A percentile compares a stretch with the other conserved stretches of the same genome.
Conservation (phyloP, 1,140 invertebrate species). For the Halictus rubicundus region DNA sequence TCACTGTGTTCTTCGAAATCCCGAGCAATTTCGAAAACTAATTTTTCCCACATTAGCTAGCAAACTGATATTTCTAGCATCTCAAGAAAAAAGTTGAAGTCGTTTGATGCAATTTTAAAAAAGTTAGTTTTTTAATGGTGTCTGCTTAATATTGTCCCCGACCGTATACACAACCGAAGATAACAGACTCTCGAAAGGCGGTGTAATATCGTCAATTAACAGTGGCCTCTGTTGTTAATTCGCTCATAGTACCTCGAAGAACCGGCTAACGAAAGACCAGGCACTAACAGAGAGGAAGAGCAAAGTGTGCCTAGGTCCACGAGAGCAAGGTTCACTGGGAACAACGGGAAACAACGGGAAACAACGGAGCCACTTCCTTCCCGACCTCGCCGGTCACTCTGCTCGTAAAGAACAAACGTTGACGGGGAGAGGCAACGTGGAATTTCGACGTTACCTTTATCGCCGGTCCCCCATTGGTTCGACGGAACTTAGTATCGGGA, state of each 20-base stretch:
- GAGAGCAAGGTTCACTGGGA: conserved; percentile 29
- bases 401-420: conserved; percentile 25
- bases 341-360: conserved; percentile 56
- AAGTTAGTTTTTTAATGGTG: too few species aligned
- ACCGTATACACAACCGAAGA: too few species aligned
- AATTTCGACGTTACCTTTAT: background rate
- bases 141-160: too few species aligned
- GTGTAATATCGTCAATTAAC: conserved; percentile 46
- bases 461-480: background rate
- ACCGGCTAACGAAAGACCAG: conserved; percentile 25
- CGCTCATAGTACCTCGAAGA: conserved; percentile 42
- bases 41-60: too few species aligned
- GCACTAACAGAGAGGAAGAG: background rate
- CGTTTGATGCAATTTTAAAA: too few species aligned
- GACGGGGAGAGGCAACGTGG: background rate
- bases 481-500: too few species aligned
- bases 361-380: conserved; percentile 39
- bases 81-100: too few species aligned
- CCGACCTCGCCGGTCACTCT: conserved; percentile 20
- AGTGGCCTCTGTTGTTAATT: conserved; percentile 46
- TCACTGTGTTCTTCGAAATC: too few species aligned
- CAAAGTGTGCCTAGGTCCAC: conserved; percentile 22
- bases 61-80: too few species aligned
- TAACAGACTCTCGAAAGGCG: background rate
- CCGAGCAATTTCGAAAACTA: too few species aligned